Conservation (phyloP, 2,113 vertebrate genomes). For the Halcyon malimbica region DNA sequence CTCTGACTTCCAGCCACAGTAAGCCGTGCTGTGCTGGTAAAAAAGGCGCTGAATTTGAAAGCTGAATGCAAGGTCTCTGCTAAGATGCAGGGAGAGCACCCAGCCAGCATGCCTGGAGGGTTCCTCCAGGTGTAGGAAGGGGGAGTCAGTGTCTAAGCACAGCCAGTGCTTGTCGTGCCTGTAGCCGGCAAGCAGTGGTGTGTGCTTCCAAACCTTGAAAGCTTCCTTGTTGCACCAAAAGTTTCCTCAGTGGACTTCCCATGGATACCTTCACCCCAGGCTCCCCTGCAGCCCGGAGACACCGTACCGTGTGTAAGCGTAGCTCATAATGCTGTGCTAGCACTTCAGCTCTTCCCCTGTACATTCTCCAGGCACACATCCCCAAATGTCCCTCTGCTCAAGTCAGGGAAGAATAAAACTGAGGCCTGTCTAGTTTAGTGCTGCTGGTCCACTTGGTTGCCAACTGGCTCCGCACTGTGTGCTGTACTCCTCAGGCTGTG, state of each 20-base stretch:
- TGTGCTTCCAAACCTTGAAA: not conserved
- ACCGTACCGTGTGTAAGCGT: not conserved
- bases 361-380: not conserved
- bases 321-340: not conserved
- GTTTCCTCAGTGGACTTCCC: not conserved
- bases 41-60: not conserved
- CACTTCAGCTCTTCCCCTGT: not conserved
- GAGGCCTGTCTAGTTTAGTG: not conserved
- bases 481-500: not conserved
- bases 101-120: not conserved
- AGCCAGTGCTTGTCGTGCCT: not conserved
- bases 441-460: not conserved
- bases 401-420: not conserved
- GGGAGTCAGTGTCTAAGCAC: not conserved
- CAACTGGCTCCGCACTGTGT: not conserved
- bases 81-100: rapidly evolving
- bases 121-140: not conserved
- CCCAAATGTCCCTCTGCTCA: not conserved
- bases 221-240: not conserved
- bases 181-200: not conserved
- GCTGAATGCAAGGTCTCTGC: not conserved
- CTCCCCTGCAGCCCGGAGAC: not conserved
- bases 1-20: not conserved
- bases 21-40: not conserved
- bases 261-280: not conserved